Evolutionary conservation across 2,888 invertebrate species (phyloP), one percentile per base, ranked within the genome.

Genomic region (Trisateles emortualis): DNA sequence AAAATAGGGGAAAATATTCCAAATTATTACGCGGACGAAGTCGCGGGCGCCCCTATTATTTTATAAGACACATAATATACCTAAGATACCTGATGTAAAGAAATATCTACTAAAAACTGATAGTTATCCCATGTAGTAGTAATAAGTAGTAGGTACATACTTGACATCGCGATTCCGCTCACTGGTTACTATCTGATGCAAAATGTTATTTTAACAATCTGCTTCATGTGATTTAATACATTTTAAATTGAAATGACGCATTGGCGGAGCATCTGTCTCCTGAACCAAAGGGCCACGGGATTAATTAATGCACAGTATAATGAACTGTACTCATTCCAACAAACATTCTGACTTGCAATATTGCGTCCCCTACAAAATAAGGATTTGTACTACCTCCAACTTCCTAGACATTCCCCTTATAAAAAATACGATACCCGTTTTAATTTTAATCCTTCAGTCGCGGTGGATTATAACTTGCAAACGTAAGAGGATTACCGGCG

Each of bases 401-500:
- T 1, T 9, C 35, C 16, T 35, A 16, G 14, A 16, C 8, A 16
- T 16, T 16, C 6, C 16, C 33, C 13, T 14, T 35, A 11, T n/a
- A 36, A 36, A 36, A 36, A 36, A 33, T 36, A 19, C 16, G n/a
- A 19, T 22, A 39, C 19, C 8, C 22, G 5, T n/a, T 44, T 36
- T 49, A 41, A 60, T 64, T 67, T 53, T 44, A 67, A 67, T 67
- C 60, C 52, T 26, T 40, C 16, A 59, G 42, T 44, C 59, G 38
- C 22, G 10, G 47, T 48, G 33, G 62, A 55, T 59, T 58, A 56
- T 57, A 38, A 43, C 49, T 68, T 48, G 68, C 57, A 51, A 52
- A 47, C 49, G 44, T 65, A 68, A 68, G 68, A 66, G 52, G 66
- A 63, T 68, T 63, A 68, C 48, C 13, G 46, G 43, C 41, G 46